phyloP scores from a whole-genome alignment of 2,797 vertebrate species.

The Huso huso region DNA sequence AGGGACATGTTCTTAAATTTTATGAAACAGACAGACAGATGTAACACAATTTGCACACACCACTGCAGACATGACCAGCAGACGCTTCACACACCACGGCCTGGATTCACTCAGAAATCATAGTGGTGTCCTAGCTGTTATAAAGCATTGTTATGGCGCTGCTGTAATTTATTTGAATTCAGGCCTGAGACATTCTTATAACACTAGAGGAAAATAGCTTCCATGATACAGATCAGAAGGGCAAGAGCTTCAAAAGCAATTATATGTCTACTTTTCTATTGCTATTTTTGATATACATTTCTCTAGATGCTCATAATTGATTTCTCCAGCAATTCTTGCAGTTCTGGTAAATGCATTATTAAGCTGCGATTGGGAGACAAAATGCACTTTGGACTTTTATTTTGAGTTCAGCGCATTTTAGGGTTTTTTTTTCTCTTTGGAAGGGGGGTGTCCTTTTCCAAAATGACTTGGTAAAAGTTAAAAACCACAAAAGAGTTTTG shows the following conservation, averaged over 20 bases:
- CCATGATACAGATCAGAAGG: slow-evolving; percentile 28
- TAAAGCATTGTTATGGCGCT: too few species aligned
- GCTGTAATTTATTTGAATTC: too few species aligned
- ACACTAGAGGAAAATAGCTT: slow-evolving; percentile 42
- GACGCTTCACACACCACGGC: slow-evolving; percentile 48
- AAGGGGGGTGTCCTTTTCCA: slow-evolving; percentile 2
- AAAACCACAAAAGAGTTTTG: background rate
- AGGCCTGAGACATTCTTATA: slow-evolving; percentile 33
- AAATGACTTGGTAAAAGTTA: slow-evolving; percentile 10
- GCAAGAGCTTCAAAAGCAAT: background rate
- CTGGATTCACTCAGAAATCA: too few species aligned
- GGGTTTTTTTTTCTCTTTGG: slow-evolving; percentile 13
- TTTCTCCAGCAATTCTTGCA: slow-evolving; percentile 2
- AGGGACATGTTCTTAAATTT: slow-evolving; percentile 39
- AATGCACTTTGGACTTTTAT: slow-evolving; percentile 2
- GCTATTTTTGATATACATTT: slow-evolving; percentile 2
- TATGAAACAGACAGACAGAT: slow-evolving; percentile 26
- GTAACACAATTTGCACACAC: slow-evolving; percentile 37
- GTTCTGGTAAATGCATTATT: too few species aligned
- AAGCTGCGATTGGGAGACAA: background rate
- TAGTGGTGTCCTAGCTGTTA: too few species aligned
- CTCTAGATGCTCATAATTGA: background rate
- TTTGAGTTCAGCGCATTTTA: slow-evolving; percentile 5
- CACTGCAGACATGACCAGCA: slow-evolving; percentile 61
- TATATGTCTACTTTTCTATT: slow-evolving; percentile 8